A percentile compares a stretch with the other conserved stretches of the same genome.
These are phyloP conservation scores for Drepanosiphum platanoidis DNA, from an alignment of 2,888 invertebrate species.

Conservation along the genomic window DNA sequence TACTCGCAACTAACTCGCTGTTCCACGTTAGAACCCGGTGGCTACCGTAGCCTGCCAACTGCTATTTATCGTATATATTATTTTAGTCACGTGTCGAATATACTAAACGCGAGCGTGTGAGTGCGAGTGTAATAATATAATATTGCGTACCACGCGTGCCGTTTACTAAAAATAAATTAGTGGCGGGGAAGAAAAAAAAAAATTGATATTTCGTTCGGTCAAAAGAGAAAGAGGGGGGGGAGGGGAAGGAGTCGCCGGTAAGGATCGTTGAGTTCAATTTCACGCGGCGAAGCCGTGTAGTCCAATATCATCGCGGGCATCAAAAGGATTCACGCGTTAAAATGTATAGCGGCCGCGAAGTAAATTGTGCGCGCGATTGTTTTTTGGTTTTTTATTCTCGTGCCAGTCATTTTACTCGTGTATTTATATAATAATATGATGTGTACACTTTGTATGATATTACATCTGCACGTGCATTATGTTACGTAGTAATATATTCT, in stretches of 20 bases:
- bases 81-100: neutral
- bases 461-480: neutral
- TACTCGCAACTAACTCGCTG: no score
- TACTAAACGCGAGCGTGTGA: neutral
- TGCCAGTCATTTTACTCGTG: neutral
- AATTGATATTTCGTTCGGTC: neutral
- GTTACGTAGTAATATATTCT: neutral
- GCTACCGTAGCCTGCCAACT: neutral
- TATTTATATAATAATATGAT: no score
- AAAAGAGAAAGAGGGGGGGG: neutral
- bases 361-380: neutral
- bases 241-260: neutral
- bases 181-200: neutral
- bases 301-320: neutral
- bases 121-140: neutral
- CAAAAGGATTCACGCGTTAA: constrained; percentile 26
- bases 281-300: neutral
- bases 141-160: neutral
- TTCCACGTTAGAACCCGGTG: neutral
- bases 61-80: neutral
- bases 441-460: neutral
- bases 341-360: neutral
- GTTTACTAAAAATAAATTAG: neutral
- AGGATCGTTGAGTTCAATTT: neutral
- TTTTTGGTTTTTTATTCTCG: constrained; percentile 1